Base-by-base conservation (phyloP, 1,140 invertebrate genomes). In the Lerema accius region DNA sequence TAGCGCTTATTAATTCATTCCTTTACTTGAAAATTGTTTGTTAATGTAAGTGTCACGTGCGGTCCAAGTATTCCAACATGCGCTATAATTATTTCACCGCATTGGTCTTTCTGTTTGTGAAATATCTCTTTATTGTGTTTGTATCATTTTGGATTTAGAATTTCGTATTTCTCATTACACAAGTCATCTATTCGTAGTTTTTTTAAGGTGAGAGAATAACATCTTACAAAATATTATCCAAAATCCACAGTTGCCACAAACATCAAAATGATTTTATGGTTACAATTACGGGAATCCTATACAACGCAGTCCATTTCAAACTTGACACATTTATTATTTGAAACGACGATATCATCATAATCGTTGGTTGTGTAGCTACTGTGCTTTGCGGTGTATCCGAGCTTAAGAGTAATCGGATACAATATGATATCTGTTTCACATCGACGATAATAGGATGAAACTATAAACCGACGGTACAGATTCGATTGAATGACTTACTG, bases 401-500 rank as follows among this genome's bases (percentile, higher is more conserved):
- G 53, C 43, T 56, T 56, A 56, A 45, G 9, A 45, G 42, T 43
- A 58, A 58, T 58, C 42, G 53, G 53, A 58, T 58, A 58, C 43
- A n/a, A 45, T 42, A 16, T 50, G 26, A 50, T 58, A 58, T 58
- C 53, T 17, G 26, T 58, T 58, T 46, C 53, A 28, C 53, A 43
- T 46, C 43, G 53, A 45, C 53, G 53, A 56, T 58, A 45, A 45
- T 58, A 58, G 26, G 53, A 58, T 58, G 53, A 58, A 58, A 58
- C 26, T 13, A 17, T 58, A 58, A 19, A 45, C 55, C 16, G 26
- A 19, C 26, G 40, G 17, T 58, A 58, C 55, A 58, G 55, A 58
- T 58, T 46, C 45, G 55, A 45, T 56, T 56, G 23, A 45, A 45
- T 56, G 53, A 56, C 16, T 45, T 32, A 32, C 28, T 45, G 53